Percentiles rank a stretch among this genome's conserved stretches.
These are phyloP conservation scores for Beris chalybata DNA, from an alignment of 2,888 invertebrate species.

Conservation along the genomic window DNA sequence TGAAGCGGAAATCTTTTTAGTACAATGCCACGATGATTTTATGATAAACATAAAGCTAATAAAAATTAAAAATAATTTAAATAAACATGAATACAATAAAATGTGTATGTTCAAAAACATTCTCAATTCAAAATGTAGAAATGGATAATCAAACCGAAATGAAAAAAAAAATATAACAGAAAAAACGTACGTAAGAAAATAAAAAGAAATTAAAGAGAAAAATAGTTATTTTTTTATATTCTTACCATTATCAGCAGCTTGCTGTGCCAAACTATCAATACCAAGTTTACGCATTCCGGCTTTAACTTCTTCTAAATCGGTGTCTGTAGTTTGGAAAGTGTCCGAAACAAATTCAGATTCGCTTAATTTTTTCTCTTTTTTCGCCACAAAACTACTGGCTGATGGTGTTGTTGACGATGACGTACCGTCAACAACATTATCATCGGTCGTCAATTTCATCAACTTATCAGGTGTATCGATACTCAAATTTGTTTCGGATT, in stretches of 20 bases:
- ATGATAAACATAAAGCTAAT: too few relatives aligned
- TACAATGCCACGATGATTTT: too few relatives aligned
- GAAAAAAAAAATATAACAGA: neutral
- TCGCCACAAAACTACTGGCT: neutral
- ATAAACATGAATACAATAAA: too few relatives aligned
- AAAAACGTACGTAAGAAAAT: neutral
- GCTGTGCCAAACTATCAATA: conserved; percentile 60
- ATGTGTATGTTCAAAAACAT: neutral
- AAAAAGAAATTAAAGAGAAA: conserved; percentile 4
- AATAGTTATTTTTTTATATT: conserved; percentile 39
- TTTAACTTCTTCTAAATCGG: conserved; percentile 72
- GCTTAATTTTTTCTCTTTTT: conserved; percentile 40
- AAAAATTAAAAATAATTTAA: too few relatives aligned
- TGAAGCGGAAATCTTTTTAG: too few relatives aligned
- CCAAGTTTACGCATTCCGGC: conserved; percentile 75
- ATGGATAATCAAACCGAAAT: neutral
- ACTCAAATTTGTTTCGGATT: conserved; percentile 41
- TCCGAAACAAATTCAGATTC: conserved; percentile 78
- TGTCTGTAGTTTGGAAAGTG: conserved; percentile 67
- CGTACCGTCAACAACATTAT: neutral
- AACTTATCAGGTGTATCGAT: neutral
- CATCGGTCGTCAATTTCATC: neutral
- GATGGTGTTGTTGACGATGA: neutral
- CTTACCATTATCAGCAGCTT: conserved; percentile 61
- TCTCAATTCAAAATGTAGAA: neutral